Evolutionary conservation across 2,888 invertebrate genomes (phyloP).

Genomic region (Arrhopalites spinosus): DNA sequence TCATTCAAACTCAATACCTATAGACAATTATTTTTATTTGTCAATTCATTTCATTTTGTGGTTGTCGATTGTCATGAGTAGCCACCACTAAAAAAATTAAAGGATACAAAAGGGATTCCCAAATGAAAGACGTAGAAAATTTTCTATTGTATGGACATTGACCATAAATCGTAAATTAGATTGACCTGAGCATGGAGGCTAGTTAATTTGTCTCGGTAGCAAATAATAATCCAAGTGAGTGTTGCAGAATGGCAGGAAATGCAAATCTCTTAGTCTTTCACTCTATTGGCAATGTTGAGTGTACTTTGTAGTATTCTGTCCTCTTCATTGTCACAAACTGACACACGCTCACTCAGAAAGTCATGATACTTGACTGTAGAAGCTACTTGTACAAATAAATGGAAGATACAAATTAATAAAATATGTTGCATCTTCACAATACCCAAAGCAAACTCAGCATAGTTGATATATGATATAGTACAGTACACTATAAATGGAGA

Average conservation of each 20-base stretch:
- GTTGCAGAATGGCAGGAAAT: slow-evolving; percentile 47
- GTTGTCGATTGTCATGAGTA: too few species aligned
- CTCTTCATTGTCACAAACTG: slow-evolving; percentile 38
- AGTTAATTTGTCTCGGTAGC: slow-evolving; percentile 15
- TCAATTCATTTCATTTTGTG: background rate
- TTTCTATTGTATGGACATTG: background rate
- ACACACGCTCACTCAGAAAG: slow-evolving; percentile 26
- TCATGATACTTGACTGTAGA: too few species aligned
- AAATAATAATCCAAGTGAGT: background rate
- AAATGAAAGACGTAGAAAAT: background rate
- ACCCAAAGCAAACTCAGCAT: too few species aligned
- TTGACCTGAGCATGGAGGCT: background rate
- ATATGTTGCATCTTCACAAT: too few species aligned
- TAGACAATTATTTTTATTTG: background rate
- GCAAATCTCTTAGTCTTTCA: slow-evolving; percentile 53
- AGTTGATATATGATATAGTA: too few species aligned
- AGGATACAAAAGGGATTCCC: too few species aligned
- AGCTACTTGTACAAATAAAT: too few species aligned
- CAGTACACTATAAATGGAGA: background rate
- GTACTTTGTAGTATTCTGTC: background rate
- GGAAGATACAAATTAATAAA: too few species aligned
- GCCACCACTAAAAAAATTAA: too few species aligned
- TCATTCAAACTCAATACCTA: too few species aligned
- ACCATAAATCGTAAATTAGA: slow-evolving; percentile 2
- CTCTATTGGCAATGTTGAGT: slow-evolving; percentile 29